These are phyloP conservation scores for Macrotrachela quadricornifera DNA, from an alignment of 1,140 invertebrate species.

Conservation along the genomic window DNA sequence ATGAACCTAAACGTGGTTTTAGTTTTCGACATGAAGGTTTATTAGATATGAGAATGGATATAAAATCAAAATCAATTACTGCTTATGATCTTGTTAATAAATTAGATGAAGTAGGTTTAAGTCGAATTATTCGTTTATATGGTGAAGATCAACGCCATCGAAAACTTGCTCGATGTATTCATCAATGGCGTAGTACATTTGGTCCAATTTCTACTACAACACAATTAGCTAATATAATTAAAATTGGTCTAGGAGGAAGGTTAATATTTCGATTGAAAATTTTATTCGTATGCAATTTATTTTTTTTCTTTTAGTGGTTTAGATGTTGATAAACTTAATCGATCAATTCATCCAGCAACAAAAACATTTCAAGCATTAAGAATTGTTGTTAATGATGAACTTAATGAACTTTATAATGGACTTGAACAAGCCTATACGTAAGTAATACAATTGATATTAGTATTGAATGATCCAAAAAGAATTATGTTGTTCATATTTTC, in stretches of 20 bases:
- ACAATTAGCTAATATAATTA: conserved; percentile 57
- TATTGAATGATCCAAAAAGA: too few relatives aligned
- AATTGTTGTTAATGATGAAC: conserved; percentile 88
- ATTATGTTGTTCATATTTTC: too few relatives aligned
- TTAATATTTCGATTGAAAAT: too few relatives aligned
- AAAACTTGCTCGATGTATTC: conserved; percentile 62
- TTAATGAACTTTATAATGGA: conserved; percentile 80
- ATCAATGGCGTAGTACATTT: conserved; percentile 59
- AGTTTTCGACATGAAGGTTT: conserved; percentile 56
- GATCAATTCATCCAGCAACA: conserved; percentile 57
- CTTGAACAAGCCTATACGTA: conserved; percentile 52
- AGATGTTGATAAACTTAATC: conserved; percentile 43
- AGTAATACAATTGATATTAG: not conserved
- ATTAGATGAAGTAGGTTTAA: conserved; percentile 52
- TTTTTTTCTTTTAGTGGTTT: not conserved
- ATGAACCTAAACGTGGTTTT: conserved; percentile 58
- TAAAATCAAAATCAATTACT: conserved; percentile 33
- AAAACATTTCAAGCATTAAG: conserved; percentile 79
- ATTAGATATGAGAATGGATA: conserved; percentile 88
- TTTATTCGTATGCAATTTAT: too few relatives aligned
- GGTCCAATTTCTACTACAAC: conserved; percentile 55
- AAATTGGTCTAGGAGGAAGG: conserved; percentile 19
- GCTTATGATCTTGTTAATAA: conserved; percentile 61
- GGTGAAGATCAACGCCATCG: conserved; percentile 69
- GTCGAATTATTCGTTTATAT: conserved; percentile 59